A percentile compares a stretch with the other conserved stretches of the same genome.
These are phyloP conservation scores for Periophthalmodon schlosseri DNA, from an alignment of 2,113 vertebrate genomes.

Conservation along the genomic window DNA sequence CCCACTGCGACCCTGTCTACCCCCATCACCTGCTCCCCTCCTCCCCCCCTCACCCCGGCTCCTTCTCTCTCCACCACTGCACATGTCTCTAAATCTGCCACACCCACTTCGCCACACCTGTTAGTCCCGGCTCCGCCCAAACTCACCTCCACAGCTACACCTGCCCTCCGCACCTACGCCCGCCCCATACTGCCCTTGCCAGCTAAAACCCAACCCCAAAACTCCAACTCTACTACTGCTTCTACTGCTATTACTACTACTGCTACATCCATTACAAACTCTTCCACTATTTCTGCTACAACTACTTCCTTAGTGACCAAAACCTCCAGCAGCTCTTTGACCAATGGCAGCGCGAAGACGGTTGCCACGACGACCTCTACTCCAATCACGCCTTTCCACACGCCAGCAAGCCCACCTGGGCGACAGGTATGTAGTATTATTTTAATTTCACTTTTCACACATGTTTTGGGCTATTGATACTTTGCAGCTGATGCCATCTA, in stretches of 20 bases:
- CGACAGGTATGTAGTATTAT: conserved; percentile 65
- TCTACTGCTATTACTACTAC: conserved; percentile 3
- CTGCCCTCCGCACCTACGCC: conserved; percentile 61
- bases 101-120: conserved; percentile 43
- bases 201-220: conserved; percentile 30
- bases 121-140: conserved; percentile 58
- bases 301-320: conserved; percentile 27
- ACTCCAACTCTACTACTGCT: conserved; percentile 8
- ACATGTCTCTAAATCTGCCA: conserved; percentile 35
- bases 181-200: conserved; percentile 59
- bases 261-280: conserved; percentile 9
- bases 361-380: conserved; percentile 54
- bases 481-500: too few relatives aligned
- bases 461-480: neutral
- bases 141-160: conserved; percentile 48
- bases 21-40: conserved; percentile 62
- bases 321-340: conserved; percentile 55
- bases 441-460: neutral
- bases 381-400: conserved; percentile 79
- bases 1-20: conserved; percentile 22
- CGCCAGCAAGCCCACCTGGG: conserved; percentile 71
- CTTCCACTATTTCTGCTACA: conserved; percentile 22
- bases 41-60: conserved; percentile 15
- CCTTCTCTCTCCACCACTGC: neutral
- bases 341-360: conserved; percentile 67